Conservation (phyloP, 2,888 invertebrate species). For the Tetragonisca angustula region DNA sequence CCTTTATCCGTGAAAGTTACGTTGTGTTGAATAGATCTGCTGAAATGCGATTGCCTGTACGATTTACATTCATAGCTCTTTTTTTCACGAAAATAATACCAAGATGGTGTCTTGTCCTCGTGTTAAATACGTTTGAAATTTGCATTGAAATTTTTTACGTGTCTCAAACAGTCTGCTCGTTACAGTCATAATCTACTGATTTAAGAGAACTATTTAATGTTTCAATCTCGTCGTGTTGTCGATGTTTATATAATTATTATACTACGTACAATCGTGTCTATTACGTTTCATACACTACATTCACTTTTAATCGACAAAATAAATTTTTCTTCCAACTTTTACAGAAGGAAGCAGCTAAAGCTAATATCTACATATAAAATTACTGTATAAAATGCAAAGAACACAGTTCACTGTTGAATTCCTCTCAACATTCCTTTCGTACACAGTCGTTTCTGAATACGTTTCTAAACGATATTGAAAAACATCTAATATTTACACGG, state of each 20-base stretch:
- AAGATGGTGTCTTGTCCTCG: background rate
- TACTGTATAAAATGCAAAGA: background rate
- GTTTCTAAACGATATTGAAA: background rate
- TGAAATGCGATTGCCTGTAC: conserved; percentile 6
- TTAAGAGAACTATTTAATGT: background rate
- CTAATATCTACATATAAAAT: background rate
- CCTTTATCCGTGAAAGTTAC: conserved; percentile 27
- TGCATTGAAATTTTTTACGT: background rate
- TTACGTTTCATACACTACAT: no score
- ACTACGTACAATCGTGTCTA: no score
- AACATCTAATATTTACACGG: background rate
- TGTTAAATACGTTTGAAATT: background rate
- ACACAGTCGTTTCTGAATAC: background rate
- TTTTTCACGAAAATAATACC: background rate
- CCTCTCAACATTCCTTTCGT: background rate
- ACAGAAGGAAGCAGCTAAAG: no score
- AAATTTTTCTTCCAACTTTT: no score
- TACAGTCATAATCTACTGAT: background rate
- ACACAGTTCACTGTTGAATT: background rate
- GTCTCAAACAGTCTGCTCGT: background rate
- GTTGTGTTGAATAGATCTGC: conserved; percentile 17
- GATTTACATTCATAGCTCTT: background rate
- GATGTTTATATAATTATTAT: no score
- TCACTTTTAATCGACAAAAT: no score
- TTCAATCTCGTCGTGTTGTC: background rate